These are phyloP conservation scores for Buceros bicornis DNA, from an alignment of 2,797 vertebrate genomes.

Conservation along the genomic window DNA sequence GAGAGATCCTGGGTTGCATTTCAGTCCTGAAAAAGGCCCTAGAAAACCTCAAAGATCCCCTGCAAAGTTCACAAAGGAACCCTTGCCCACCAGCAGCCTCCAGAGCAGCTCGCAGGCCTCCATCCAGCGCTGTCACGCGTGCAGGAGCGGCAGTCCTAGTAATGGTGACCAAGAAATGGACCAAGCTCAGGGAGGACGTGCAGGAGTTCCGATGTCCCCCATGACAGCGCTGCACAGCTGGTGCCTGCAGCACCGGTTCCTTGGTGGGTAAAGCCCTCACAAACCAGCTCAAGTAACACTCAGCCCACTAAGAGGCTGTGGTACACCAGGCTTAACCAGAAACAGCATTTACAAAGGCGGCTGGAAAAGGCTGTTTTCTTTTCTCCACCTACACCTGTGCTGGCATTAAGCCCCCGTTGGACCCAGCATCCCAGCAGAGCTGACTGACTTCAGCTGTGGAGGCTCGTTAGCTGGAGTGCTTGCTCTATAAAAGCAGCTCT, in stretches of 20 bases:
- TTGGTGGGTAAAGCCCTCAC: neutral
- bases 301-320: neutral
- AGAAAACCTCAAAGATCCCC: neutral
- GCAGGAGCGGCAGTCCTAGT: neutral
- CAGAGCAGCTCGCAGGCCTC: neutral
- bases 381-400: neutral
- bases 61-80: neutral
- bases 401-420: neutral
- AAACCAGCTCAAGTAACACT: neutral
- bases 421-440: neutral
- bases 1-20: neutral
- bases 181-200: neutral
- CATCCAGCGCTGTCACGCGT: fast-evolving
- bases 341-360: fast-evolving
- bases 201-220: fast-evolving
- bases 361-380: neutral
- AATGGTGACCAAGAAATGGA: neutral
- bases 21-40: neutral
- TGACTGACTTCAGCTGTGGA: neutral
- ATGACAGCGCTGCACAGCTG: fast-evolving
- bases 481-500: neutral
- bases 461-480: neutral
- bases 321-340: neutral
- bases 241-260: fast-evolving
- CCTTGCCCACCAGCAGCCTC: neutral